These are phyloP conservation scores for Phoenoteleia sp. DNA, from an alignment of 2,888 invertebrate species.

Conservation along the genomic window DNA sequence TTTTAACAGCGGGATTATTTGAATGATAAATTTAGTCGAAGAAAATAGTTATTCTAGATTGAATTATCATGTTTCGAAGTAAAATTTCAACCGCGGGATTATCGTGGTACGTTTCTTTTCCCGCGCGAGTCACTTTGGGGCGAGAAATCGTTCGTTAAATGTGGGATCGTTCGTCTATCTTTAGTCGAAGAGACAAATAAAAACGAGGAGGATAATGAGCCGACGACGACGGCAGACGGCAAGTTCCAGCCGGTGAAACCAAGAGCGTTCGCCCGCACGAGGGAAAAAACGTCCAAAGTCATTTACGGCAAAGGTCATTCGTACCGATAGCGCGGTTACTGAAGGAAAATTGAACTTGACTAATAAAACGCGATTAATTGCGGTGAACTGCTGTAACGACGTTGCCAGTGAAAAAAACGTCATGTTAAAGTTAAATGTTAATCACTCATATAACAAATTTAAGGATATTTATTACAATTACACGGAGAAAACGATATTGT, in stretches of 20 bases:
- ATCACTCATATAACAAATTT: too few species aligned
- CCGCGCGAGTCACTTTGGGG: slow-evolving; percentile 38
- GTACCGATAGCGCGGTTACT: background rate
- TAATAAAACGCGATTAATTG: slow-evolving; percentile 24
- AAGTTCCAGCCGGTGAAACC: slow-evolving; percentile 37
- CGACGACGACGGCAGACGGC: slow-evolving; percentile 51
- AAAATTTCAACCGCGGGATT: slow-evolving; percentile 24
- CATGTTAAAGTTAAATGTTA: too few species aligned
- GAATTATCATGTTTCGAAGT: too few species aligned
- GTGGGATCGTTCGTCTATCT: slow-evolving; percentile 62
- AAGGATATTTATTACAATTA: too few species aligned
- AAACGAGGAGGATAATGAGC: slow-evolving; percentile 63
- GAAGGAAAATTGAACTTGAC: slow-evolving; percentile 32
- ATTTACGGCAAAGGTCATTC: slow-evolving; percentile 39
- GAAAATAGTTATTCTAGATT: too few species aligned
- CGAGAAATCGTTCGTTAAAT: slow-evolving; percentile 65
- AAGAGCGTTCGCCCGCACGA: slow-evolving; percentile 24
- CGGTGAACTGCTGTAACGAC: background rate
- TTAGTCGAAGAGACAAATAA: slow-evolving; percentile 67
- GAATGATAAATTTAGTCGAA: too few species aligned
- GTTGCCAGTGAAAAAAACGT: too few species aligned
- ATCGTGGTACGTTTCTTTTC: background rate
- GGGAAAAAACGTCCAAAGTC: slow-evolving; percentile 19
- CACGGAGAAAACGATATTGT: too few species aligned
- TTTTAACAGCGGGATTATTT: background rate